Base-by-base conservation (phyloP, 2,888 invertebrate species). In the Peribatodes rhomboidaria region DNA sequence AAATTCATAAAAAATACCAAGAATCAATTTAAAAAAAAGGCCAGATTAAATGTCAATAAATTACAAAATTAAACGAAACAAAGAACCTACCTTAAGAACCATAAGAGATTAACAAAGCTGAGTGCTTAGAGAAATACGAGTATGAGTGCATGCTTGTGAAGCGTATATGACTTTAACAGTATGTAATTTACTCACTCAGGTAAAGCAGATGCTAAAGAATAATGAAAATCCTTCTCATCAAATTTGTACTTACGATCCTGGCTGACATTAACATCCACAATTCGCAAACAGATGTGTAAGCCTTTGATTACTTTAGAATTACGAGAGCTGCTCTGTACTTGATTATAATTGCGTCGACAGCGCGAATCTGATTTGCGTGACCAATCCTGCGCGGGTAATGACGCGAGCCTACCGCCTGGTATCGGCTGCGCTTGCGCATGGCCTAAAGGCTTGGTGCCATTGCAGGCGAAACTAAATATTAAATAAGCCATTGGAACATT, bases 331-430 rank as follows among this genome's bases (percentile, higher is more conserved):
- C 83, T 82, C 82, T 83, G 81, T 84, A 82, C 83, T 88, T 90
- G 92, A 93, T 92, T 93, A 90, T 92, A 93, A 93, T 93, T 93
- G 92, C 82, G 89, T 83, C 85, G 92, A 92, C 92, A 89, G 87
- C 80, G 83, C 77, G 85, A 76, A 88, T 88, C 91, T 85, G 91
- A 93, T 88, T 90, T 85, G 91, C 93, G 91, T 92, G 92, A 86
- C 93, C 89, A 90, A 93, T 91, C 82, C 85, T 73, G 76, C 79
- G 74, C 81, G 73, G 80, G 86, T 91, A 90, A 91, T 91, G 89
- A 88, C 86, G 87, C 78, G 82, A 79, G 84, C 83, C 88, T 86
- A 87, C 88, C 87, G 83, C 82, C 78, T 71, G 73, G 70, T 75
- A 76, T 73, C 69, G 76, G 49, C 72, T 73, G 80, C 74, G 68